Percentiles rank a stretch among this genome's conserved stretches.
phyloP scores from a whole-genome alignment of 2,113 vertebrate species.

The Nesogale talazaci region DNA sequence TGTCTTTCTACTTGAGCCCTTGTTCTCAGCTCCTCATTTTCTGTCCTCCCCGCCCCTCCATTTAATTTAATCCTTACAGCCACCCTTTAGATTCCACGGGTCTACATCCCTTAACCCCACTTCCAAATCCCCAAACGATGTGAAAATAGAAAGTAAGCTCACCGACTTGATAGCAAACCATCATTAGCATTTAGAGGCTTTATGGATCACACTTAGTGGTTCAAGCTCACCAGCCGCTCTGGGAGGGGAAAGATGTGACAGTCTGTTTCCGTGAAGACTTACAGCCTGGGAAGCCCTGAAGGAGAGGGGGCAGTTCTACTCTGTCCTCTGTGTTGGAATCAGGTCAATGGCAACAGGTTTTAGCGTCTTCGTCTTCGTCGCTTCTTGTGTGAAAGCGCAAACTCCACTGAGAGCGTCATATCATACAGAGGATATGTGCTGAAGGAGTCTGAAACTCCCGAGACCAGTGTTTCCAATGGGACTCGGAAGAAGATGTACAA shows the following conservation, averaged over 20 bases:
- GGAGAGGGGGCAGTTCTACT: background rate
- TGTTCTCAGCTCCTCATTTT: no score
- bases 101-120: no score
- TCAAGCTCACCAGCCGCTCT: background rate
- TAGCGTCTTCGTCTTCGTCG: background rate
- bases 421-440: background rate
- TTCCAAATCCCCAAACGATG: background rate
- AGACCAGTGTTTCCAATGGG: background rate
- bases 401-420: background rate
- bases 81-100: background rate
- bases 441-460: background rate
- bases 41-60: no score
- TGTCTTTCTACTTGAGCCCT: no score
- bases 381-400: background rate
- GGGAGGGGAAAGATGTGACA: background rate
- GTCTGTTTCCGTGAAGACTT: background rate
- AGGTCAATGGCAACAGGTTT: background rate
- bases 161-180: background rate
- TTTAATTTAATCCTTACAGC: background rate
- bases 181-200: background rate
- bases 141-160: constrained; percentile 30
- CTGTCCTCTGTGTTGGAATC: background rate
- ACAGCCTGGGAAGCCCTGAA: background rate
- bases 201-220: no score
- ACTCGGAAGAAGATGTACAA: no score